Base-by-base conservation (phyloP, 2,888 invertebrate species). In the Drosophila testacea region DNA sequence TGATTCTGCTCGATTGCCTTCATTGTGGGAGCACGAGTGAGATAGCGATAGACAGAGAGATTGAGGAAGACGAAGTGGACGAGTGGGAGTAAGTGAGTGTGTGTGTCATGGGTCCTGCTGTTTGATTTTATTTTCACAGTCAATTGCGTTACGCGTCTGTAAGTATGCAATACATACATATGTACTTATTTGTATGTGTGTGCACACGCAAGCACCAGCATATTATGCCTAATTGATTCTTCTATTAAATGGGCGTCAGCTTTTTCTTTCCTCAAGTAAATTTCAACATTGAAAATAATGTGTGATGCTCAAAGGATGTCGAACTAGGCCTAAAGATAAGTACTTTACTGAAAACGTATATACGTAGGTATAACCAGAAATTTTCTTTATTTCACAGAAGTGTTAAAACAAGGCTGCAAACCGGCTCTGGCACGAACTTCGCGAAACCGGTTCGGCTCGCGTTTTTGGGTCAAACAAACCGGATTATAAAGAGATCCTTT, bases 1-100 rank as follows among this genome's bases (percentile, higher is more conserved):
- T 84, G 88, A 84, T 88, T 86, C 87, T 74, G 83, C 83, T 87
- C 89, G 83, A 88, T 87, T 87, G 86, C 87, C 85, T 71, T 88
- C 76, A 88, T 87, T 88, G 81, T 81, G 57, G 68, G 41, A 22
- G 59, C 41, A 42, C 34, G 56, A 46, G 57, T 46, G 66, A 42
- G 68, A 11, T 34, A 30, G 62, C 22, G 46, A 32, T 38, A n/a
- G 46, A 42, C 28, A 47, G 42, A 44, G 48, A 69, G 41, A 44
- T 27, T 30, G 54, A 16, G 36, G n/a, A 44, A 44, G 13, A 34
- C n/a, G 13, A 56, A 44, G 44, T 56, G 55, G 36, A 56, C 13
- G 47, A 28, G 30, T 42, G 57, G 27, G 27, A 30, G 47, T 52
- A 6, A 55, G 28, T 39, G 48, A 63, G 28, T 32, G 13, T 62